A percentile compares a stretch with the other conserved stretches of the same genome.
These are phyloP conservation scores for Ctenochaetus hawaiiensis DNA, from an alignment of 2,797 vertebrate genomes.

Conservation along the genomic window DNA sequence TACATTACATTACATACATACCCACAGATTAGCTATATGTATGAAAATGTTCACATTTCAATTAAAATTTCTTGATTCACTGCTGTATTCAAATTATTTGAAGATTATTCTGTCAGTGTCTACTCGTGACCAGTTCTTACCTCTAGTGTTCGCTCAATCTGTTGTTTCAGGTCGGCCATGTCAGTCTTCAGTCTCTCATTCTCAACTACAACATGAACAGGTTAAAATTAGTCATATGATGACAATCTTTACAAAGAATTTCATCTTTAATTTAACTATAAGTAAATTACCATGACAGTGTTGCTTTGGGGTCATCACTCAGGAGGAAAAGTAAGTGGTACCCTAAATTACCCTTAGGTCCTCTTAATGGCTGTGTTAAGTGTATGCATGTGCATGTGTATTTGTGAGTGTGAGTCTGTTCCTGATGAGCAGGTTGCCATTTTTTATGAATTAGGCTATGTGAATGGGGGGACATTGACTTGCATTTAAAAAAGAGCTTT, in stretches of 20 bases:
- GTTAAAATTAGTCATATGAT: not conserved
- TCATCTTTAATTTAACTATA: not conserved
- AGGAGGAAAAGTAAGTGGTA: not conserved
- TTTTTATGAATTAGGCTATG: too few species aligned
- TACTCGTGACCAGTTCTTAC: constrained; percentile 52
- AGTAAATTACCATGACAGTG: too few species aligned
- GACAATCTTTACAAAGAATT: not conserved
- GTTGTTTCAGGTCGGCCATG: constrained; percentile 59
- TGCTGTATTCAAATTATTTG: not conserved
- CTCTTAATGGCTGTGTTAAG: too few species aligned
- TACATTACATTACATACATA: not conserved
- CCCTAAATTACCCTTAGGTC: too few species aligned
- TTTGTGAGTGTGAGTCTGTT: too few species aligned
- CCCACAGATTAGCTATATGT: too few species aligned
- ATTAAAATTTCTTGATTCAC: not conserved
- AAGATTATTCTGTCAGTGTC: not conserved
- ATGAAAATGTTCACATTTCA: too few species aligned
- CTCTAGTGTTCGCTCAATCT: constrained; percentile 64
- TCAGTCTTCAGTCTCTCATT: constrained; percentile 76
- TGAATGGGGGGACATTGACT: too few species aligned
- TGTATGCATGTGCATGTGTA: too few species aligned
- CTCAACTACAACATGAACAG: constrained; percentile 72
- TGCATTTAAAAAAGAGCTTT: too few species aligned
- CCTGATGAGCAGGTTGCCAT: too few species aligned
- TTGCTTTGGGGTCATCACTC: not conserved